phyloP scores from a whole-genome alignment of 1,140 invertebrate species.

The Tetraneura akinire region DNA sequence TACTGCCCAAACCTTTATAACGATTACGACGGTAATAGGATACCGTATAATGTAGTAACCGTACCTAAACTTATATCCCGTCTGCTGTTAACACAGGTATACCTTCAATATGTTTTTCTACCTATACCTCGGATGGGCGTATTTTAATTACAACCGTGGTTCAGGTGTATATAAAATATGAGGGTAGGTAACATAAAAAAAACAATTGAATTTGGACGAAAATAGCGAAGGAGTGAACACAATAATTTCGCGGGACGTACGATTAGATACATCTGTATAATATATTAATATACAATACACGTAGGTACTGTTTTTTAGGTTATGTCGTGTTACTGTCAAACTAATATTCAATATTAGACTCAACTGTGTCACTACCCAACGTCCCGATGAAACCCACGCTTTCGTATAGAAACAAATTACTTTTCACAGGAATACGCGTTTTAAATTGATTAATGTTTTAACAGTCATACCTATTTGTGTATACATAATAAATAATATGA shows the following conservation, averaged over 20 bases:
- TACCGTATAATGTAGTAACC: neutral
- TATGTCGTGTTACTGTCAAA: constrained; percentile 20
- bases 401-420: neutral
- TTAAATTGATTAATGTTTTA: constrained; percentile 9
- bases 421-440: neutral
- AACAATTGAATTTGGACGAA: neutral
- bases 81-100: neutral
- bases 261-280: too few species aligned
- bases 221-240: neutral
- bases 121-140: neutral
- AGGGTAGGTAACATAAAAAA: neutral
- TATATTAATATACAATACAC: too few species aligned
- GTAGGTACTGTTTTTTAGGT: too few species aligned
- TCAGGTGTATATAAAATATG: too few species aligned
- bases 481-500: too few species aligned
- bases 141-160: neutral
- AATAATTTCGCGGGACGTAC: too few species aligned
- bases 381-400: neutral
- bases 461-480: neutral
- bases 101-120: too few species aligned
- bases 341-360: too few species aligned
- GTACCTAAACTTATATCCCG: neutral
- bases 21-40: neutral
- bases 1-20: neutral
- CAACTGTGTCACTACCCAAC: too few species aligned